phyloP scores from a whole-genome alignment of 2,888 invertebrate genomes.

The Chymomyza fuscimana region DNA sequence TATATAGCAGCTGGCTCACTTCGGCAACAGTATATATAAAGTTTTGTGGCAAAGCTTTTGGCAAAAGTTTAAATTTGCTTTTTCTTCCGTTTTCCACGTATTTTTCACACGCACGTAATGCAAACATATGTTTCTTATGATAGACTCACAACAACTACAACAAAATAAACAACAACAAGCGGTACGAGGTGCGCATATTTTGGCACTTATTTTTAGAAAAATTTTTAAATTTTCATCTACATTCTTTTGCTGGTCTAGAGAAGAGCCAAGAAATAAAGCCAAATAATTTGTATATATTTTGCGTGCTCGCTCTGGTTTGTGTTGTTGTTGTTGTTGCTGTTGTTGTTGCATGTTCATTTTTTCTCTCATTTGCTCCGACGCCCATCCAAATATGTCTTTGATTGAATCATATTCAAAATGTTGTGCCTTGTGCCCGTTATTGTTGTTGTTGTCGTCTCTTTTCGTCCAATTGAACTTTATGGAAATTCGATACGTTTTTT shows the following conservation, averaged over 20 bases:
- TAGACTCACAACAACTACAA: slow-evolving; percentile 4
- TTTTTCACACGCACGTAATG: slow-evolving; percentile 56
- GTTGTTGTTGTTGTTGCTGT: slow-evolving; percentile 26
- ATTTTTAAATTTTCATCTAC: slow-evolving; percentile 72
- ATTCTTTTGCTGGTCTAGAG: slow-evolving; percentile 55
- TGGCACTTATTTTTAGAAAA: slow-evolving; percentile 71
- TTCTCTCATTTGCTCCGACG: slow-evolving; percentile 71
- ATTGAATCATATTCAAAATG: slow-evolving; percentile 72
- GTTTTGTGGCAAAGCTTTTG: slow-evolving; percentile 38
- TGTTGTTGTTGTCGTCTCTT: slow-evolving; percentile 76
- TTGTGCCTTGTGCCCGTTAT: slow-evolving; percentile 47
- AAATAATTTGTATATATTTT: slow-evolving; percentile 12
- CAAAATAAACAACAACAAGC: slow-evolving; percentile 10
- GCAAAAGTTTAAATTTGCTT: slow-evolving; percentile 24
- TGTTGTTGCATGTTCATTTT: slow-evolving; percentile 32
- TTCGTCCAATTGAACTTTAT: slow-evolving; percentile 74
- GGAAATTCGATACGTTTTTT: slow-evolving; percentile 78
- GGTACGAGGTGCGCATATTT: slow-evolving; percentile 51
- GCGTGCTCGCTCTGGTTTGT: slow-evolving; percentile 7
- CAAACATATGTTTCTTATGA: slow-evolving; percentile 62
- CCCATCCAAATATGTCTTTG: slow-evolving; percentile 80
- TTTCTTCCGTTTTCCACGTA: slow-evolving; percentile 14
- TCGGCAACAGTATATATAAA: slow-evolving; percentile 26
- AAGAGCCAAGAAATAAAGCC: slow-evolving; percentile 1
- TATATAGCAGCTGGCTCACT: neutral